These are phyloP conservation scores for Notoglanidium macrostoma DNA, from an alignment of 2,797 vertebrate genomes.

Conservation along the genomic window DNA sequence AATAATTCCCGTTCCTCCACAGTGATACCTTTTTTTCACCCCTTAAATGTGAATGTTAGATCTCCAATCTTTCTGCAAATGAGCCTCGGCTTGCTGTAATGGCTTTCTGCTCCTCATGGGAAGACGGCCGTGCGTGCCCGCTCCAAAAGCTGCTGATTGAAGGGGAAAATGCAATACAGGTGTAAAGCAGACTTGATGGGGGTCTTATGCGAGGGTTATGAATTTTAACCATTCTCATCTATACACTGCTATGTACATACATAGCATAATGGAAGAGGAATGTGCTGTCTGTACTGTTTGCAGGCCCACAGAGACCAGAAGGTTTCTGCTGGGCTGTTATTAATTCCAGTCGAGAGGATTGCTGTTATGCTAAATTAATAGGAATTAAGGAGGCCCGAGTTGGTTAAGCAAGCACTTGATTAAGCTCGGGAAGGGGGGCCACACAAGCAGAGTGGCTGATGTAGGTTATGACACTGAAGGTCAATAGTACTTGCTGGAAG, in stretches of 20 bases:
- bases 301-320: conserved; percentile 69
- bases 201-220: conserved; percentile 85
- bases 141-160: conserved; percentile 83
- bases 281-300: conserved; percentile 77
- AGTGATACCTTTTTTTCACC: conserved; percentile 70
- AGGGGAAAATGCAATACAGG: conserved; percentile 83
- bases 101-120: conserved; percentile 79
- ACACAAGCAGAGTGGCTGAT: conserved; percentile 30
- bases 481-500: conserved; percentile 34
- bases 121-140: conserved; percentile 64
- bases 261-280: conserved; percentile 76
- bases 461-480: conserved; percentile 22
- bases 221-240: conserved; percentile 81
- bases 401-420: conserved; percentile 86
- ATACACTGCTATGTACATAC: conserved; percentile 80
- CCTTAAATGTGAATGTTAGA: conserved; percentile 68
- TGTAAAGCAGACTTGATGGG: conserved; percentile 82
- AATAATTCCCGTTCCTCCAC: conserved; percentile 75
- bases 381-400: conserved; percentile 79
- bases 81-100: conserved; percentile 79
- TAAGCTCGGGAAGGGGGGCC: conserved; percentile 68
- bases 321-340: conserved; percentile 73
- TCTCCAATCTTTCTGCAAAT: conserved; percentile 85
- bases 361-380: conserved; percentile 84
- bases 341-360: conserved; percentile 78